Evolutionary conservation across 2,113 vertebrate species (phyloP).

Genomic region (Cygnus atratus): DNA sequence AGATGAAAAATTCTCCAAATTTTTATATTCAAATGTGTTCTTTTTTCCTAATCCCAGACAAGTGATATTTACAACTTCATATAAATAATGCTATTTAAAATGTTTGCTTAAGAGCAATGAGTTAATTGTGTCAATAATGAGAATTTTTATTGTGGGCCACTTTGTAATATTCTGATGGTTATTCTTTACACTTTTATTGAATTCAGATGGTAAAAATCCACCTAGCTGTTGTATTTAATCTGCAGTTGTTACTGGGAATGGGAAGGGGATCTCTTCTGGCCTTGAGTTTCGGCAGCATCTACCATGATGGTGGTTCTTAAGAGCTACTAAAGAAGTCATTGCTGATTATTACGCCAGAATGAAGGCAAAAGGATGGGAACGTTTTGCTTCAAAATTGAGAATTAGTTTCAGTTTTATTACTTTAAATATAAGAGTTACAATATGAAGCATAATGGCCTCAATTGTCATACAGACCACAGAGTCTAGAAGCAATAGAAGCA

Average conservation of each 20-base stretch:
- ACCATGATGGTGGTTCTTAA: background rate
- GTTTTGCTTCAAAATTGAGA: background rate
- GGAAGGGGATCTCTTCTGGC: background rate
- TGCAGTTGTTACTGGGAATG: background rate
- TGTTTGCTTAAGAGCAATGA: constrained; percentile 25
- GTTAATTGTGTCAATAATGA: constrained; percentile 2
- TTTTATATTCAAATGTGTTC: constrained; percentile 11
- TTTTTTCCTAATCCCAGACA: background rate
- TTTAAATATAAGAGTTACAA: background rate
- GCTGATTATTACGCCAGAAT: background rate
- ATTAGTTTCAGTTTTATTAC: constrained; percentile 13
- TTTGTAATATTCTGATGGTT: background rate
- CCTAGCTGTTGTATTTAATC: constrained; percentile 7
- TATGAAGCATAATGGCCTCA: background rate
- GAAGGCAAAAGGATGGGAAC: background rate
- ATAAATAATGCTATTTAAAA: constrained; percentile 38
- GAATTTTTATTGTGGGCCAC: background rate
- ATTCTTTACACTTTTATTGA: background rate
- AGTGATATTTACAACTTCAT: background rate
- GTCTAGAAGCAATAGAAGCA: background rate
- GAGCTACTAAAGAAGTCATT: constrained; percentile 7
- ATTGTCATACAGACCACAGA: background rate
- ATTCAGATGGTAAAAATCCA: background rate
- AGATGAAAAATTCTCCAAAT: background rate
- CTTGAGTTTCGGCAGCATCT: background rate